Evolutionary conservation across 2,888 invertebrate species (phyloP), one percentile per base, ranked within the genome.

Genomic region (Conchocele bisecta): DNA sequence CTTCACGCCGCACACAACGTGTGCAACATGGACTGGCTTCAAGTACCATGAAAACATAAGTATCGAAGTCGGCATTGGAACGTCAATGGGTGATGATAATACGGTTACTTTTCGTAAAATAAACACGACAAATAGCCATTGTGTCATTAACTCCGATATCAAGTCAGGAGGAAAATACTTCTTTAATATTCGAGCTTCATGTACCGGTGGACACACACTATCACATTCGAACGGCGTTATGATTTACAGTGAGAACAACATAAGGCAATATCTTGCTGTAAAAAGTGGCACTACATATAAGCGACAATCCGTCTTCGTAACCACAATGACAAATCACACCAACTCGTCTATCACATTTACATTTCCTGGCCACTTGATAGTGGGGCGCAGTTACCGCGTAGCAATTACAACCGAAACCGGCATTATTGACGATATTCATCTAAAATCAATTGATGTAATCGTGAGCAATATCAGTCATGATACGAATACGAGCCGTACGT

Each of bases 1-100:
- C 37, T 63, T 67, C 26, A 59, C 59, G 2, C 13, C 26, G 11
- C 33, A 66, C 28, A 63, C 39, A 6, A n/a, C 70, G 7, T 75
- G 75, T 42, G 53, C 57, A 5, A 22, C 7, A n/a, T 75, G 75
- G 75, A 48, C 4, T n/a, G 75, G 63, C 9, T 70, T 75, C 17
- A 58, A 37, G 20, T 70, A 75, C 42, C 67, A 75, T 28, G 63
- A 75, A 35, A 28, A 59, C n/a, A 17, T 75, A 6, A 4, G 53
- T 11, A 9, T 70, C 7, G 64, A 70, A 56, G 20, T 70, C 9
- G 75, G 63, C 4, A 42, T 75, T 22, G 75, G 75, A 31, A 42
- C 61, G 13, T 29, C 26, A 3, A 11, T 6, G 4, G 7, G 7
- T 13, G 26, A 26, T 0, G 70, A 66, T 15, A 26, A 70, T 51